A percentile compares a stretch with the other conserved stretches of the same genome.
Conservation (phyloP, 2,888 invertebrate species). For the Cephus rjabovi region DNA sequence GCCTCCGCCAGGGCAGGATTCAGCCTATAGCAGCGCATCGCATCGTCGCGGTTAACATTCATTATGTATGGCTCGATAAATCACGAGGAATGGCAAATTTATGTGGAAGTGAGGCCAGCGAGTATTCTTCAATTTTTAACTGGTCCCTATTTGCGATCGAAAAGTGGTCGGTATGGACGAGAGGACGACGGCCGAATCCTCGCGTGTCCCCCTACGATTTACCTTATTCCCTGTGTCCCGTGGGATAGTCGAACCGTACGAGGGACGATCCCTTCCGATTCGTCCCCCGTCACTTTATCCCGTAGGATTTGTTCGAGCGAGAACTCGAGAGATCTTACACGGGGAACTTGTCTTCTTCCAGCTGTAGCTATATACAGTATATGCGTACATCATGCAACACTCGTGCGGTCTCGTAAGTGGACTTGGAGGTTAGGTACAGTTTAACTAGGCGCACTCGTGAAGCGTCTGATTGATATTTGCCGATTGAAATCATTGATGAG, state of each 20-base stretch:
- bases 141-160: conserved; percentile 23
- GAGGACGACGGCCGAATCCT: background rate
- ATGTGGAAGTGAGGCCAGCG: conserved; percentile 49
- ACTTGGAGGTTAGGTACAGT: background rate
- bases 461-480: background rate
- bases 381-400: background rate
- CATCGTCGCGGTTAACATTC: conserved; percentile 44
- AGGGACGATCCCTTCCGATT: background rate
- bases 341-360: background rate
- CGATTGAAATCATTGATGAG: background rate
- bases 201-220: background rate
- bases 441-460: background rate
- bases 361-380: background rate
- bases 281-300: background rate
- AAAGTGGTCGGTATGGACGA: background rate
- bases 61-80: conserved; percentile 51
- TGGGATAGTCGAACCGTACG: background rate
- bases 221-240: background rate
- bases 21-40: conserved; percentile 9
- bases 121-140: conserved; percentile 46
- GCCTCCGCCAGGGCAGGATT: conserved; percentile 27
- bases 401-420: background rate
- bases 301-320: background rate
- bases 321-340: background rate
- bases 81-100: conserved; percentile 58